phyloP scores from a whole-genome alignment of 53 echinoderm and acorn worm genomes.

The Astropecten irregularis region DNA sequence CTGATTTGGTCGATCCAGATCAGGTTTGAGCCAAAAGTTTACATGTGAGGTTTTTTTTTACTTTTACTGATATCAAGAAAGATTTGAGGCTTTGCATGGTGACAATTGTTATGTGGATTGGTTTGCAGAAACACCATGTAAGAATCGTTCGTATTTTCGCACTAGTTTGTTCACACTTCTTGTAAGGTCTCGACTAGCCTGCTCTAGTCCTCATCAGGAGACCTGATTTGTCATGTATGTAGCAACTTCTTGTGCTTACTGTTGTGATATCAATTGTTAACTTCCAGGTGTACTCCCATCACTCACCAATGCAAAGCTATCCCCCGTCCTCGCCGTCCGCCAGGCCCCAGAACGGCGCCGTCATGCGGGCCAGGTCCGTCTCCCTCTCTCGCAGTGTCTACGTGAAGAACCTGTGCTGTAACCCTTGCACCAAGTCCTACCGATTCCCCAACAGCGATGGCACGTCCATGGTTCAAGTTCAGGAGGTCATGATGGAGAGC shows the following conservation, averaged over 20 bases:
- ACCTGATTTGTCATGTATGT: too few relatives aligned
- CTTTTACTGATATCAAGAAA: too few relatives aligned
- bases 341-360: constrained; percentile 4
- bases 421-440: constrained; percentile 84
- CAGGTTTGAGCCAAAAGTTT: too few relatives aligned
- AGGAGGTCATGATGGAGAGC: constrained; percentile 93
- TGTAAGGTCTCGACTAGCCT: too few relatives aligned
- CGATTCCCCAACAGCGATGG: constrained; percentile 77
- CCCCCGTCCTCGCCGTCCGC: constrained; percentile 28
- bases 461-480: constrained; percentile 72
- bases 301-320: background rate
- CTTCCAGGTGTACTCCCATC: background rate
- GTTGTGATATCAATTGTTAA: background rate
- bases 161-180: too few relatives aligned
- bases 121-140: too few relatives aligned
- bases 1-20: too few relatives aligned
- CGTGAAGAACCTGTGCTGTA: constrained; percentile 73
- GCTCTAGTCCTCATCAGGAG: too few relatives aligned
- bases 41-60: too few relatives aligned
- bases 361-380: constrained; percentile 26
- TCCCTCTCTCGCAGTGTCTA: constrained; percentile 60
- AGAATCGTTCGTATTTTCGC: too few relatives aligned
- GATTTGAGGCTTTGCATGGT: too few relatives aligned
- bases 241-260: background rate
- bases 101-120: too few relatives aligned